Evolutionary conservation across 1,140 invertebrate species (phyloP).

Genomic region (Hyles euphorbiae): DNA sequence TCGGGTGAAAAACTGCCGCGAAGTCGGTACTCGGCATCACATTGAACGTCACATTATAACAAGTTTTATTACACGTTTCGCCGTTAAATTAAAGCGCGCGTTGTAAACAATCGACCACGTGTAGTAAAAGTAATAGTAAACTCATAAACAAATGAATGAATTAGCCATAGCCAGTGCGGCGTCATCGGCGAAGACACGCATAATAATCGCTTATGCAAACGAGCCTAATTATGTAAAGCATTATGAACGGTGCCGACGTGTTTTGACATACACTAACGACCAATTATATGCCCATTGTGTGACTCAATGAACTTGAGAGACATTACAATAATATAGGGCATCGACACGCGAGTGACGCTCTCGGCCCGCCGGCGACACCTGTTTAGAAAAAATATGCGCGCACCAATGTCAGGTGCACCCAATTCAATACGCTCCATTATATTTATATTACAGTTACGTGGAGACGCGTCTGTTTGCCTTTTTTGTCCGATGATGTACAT

Average conservation of each 20-base stretch:
- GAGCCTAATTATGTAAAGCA: slow-evolving; percentile 69
- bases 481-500: neutral
- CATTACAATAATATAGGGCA: slow-evolving; percentile 66
- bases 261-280: slow-evolving; percentile 68
- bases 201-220: slow-evolving; percentile 71
- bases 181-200: slow-evolving; percentile 65
- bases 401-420: slow-evolving; percentile 57
- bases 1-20: no score
- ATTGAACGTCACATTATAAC: slow-evolving; percentile 29
- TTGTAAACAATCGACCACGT: slow-evolving; percentile 53
- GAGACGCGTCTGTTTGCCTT: slow-evolving; percentile 14
- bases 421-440: slow-evolving; percentile 46
- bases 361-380: slow-evolving; percentile 39
- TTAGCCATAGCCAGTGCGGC: slow-evolving; percentile 53
- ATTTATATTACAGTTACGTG: slow-evolving; percentile 44
- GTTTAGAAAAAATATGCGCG: slow-evolving; percentile 56
- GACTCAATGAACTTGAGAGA: slow-evolving; percentile 69
- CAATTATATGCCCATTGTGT: slow-evolving; percentile 68
- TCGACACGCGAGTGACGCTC: slow-evolving; percentile 56
- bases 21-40: slow-evolving; percentile 7
- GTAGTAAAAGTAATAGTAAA: slow-evolving; percentile 54
- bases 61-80: slow-evolving; percentile 46
- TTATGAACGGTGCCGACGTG: slow-evolving; percentile 55
- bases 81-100: slow-evolving; percentile 45
- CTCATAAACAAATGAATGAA: slow-evolving; percentile 65